These are phyloP conservation scores for Sphaerophoria rueppellii DNA, from an alignment of 2,888 invertebrate species.

Conservation along the genomic window DNA sequence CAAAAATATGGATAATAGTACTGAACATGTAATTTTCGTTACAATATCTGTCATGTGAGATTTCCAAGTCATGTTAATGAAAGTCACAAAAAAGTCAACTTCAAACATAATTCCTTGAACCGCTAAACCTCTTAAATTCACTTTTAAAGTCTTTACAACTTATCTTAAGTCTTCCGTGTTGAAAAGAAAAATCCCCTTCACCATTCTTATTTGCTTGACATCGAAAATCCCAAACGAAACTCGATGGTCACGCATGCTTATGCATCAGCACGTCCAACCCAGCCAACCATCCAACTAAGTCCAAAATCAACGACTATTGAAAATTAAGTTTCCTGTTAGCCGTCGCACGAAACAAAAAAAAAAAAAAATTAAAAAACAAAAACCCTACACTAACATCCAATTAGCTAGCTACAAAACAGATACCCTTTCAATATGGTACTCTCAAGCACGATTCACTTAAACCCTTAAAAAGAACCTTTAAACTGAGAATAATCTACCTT, in stretches of 20 bases:
- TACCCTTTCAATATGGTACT: not conserved
- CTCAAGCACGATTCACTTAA: slow-evolving; percentile 33
- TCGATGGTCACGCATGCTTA: not conserved
- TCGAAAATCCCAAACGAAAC: no score
- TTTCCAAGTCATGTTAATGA: no score
- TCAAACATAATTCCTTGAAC: no score
- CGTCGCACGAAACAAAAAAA: not conserved
- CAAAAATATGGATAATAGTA: no score
- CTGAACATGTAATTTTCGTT: no score
- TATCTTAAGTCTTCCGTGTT: no score
- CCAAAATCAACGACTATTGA: not conserved
- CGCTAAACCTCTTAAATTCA: no score
- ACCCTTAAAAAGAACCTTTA: slow-evolving; percentile 31
- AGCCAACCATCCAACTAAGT: not conserved
- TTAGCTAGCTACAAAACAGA: slow-evolving; percentile 9
- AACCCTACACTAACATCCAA: slow-evolving; percentile 1
- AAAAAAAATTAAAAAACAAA: not conserved
- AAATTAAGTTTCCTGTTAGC: not conserved
- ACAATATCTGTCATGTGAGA: no score
- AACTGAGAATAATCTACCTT: slow-evolving; percentile 47
- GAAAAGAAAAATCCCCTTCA: not conserved
- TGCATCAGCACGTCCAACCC: not conserved
- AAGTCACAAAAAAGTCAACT: no score
- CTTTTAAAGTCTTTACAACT: no score
- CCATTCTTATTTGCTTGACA: not conserved